A percentile compares a stretch with the other conserved stretches of the same genome.
Evolutionary conservation across 2,113 vertebrate genomes (phyloP).

Genomic region (Aplodontia rufa): DNA sequence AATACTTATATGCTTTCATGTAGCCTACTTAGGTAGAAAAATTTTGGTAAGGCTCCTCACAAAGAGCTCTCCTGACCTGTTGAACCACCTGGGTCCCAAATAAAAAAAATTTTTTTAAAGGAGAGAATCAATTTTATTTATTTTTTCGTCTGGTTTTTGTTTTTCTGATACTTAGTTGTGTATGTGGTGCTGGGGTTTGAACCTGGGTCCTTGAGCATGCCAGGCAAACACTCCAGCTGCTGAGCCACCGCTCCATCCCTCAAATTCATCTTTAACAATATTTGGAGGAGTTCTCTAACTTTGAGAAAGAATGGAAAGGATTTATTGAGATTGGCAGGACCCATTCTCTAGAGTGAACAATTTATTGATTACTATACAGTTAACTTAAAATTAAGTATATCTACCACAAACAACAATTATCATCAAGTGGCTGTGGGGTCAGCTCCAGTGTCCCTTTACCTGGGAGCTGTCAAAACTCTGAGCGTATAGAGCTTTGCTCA

Average conservation of each 20-base stretch:
- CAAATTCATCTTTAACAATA: not conserved
- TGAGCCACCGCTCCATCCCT: no score
- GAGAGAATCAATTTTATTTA: no score
- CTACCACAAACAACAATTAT: not conserved
- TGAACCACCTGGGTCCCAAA: not conserved
- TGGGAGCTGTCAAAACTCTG: not conserved
- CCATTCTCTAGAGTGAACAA: not conserved
- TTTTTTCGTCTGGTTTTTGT: no score
- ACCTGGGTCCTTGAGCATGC: no score
- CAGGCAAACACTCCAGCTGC: no score
- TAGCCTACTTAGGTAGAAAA: not conserved
- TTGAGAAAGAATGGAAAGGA: not conserved
- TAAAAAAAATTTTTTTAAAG: no score
- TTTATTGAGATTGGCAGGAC: not conserved
- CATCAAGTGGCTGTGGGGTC: not conserved
- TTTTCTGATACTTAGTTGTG: no score
- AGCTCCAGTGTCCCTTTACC: not conserved
- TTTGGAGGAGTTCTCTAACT: conserved; percentile 10
- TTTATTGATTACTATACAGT: not conserved
- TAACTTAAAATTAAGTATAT: conserved; percentile 29
- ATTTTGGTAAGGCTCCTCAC: not conserved
- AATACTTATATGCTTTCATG: not conserved
- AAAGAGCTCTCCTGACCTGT: not conserved
- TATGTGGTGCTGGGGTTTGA: no score
- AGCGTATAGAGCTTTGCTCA: not conserved